phyloP scores from a whole-genome alignment of 1,140 invertebrate species.

The Bursaphelenchus mucronatus region DNA sequence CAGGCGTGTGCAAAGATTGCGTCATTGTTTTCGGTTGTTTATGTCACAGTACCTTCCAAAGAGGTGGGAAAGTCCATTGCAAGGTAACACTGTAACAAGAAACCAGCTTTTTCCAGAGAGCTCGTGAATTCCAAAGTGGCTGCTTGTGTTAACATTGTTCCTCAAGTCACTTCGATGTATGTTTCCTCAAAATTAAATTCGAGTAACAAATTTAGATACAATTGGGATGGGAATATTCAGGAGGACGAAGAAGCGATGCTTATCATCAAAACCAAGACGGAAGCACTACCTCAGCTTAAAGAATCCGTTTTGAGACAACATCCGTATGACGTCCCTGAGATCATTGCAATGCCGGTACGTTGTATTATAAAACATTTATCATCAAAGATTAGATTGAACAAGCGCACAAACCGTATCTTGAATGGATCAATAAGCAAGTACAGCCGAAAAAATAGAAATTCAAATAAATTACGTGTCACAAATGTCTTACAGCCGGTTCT shows the following conservation, averaged over 20 bases:
- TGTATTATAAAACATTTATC: background rate
- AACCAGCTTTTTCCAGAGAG: slow-evolving; percentile 28
- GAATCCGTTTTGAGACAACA: slow-evolving; percentile 28
- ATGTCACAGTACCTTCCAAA: slow-evolving; percentile 39
- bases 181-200: slow-evolving; percentile 23
- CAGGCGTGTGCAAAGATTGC: slow-evolving; percentile 16
- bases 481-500: background rate
- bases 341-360: slow-evolving; percentile 35
- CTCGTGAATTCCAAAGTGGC: slow-evolving; percentile 33
- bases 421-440: slow-evolving; percentile 30
- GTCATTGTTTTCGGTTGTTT: slow-evolving; percentile 37
- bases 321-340: slow-evolving; percentile 42
- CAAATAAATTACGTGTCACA: background rate
- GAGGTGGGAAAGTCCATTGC: slow-evolving; percentile 40
- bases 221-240: slow-evolving; percentile 32
- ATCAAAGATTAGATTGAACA: slow-evolving; percentile 20
- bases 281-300: slow-evolving; percentile 21
- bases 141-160: slow-evolving; percentile 40
- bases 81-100: slow-evolving; percentile 22
- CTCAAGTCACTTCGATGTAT: slow-evolving; percentile 32
- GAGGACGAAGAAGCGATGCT: slow-evolving; percentile 37
- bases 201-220: slow-evolving; percentile 30
- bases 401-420: slow-evolving; percentile 26
- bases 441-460: slow-evolving; percentile 8
- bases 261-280: slow-evolving; percentile 43